Conservation (phyloP, 2,797 vertebrate species). For the Bufotes viridis region DNA sequence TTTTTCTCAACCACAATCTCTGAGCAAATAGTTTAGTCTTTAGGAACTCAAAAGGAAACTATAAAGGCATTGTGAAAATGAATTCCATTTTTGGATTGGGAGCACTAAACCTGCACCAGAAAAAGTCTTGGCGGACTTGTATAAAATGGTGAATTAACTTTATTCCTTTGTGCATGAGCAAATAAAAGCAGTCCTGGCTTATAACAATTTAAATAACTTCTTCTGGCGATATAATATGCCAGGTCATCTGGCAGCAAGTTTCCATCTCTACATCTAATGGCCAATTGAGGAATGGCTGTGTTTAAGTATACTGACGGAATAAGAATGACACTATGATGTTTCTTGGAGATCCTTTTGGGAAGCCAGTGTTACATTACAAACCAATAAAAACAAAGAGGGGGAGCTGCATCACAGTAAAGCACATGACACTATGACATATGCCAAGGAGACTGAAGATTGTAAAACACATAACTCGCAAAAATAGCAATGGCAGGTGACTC, state of each 20-base stretch:
- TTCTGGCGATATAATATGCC: not conserved
- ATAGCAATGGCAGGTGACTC: not conserved
- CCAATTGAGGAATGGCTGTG: not conserved
- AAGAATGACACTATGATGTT: slow-evolving; percentile 6
- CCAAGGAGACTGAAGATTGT: not conserved
- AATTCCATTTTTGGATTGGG: not conserved
- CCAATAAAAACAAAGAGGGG: not conserved
- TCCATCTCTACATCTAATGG: not conserved
- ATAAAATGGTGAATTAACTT: slow-evolving; percentile 20
- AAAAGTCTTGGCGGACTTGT: not conserved
- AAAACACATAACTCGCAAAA: not conserved
- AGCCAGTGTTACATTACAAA: not conserved
- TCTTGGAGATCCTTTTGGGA: not conserved
- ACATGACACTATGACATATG: not conserved
- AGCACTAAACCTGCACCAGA: not conserved
- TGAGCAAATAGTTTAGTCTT: not conserved
- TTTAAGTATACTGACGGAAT: not conserved
- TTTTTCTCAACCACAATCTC: not conserved
- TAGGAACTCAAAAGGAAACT: not conserved
- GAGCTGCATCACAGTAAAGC: not conserved
- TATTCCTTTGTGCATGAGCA: not conserved
- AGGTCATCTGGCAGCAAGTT: slow-evolving; percentile 17
- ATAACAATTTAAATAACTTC: not conserved
- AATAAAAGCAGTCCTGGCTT: not conserved
- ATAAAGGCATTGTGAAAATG: not conserved